These are phyloP conservation scores for Cosmia pyralina DNA, from an alignment of 2,888 invertebrate genomes.

Conservation along the genomic window DNA sequence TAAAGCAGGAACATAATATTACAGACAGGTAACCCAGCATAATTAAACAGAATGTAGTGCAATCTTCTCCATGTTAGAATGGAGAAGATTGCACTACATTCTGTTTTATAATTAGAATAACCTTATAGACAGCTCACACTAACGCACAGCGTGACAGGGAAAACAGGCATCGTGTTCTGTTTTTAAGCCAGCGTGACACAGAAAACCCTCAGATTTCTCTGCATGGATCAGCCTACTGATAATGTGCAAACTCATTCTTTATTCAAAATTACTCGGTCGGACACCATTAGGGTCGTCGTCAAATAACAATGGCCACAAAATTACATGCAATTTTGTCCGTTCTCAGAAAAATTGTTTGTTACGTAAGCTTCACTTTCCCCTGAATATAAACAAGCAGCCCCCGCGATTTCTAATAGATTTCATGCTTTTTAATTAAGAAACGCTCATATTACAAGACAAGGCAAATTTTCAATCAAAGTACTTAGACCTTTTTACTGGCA, in stretches of 20 bases:
- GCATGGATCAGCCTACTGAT: background rate
- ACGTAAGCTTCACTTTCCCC: slow-evolving; percentile 68
- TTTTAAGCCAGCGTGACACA: slow-evolving; percentile 9
- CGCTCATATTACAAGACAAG: slow-evolving; percentile 11
- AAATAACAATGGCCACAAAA: slow-evolving; percentile 58
- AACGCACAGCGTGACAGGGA: slow-evolving; percentile 18
- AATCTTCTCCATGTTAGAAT: too few species aligned
- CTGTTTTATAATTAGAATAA: slow-evolving; percentile 38
- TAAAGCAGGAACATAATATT: background rate
- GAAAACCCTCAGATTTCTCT: slow-evolving; percentile 4
- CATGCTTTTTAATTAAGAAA: slow-evolving; percentile 61
- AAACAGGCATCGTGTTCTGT: slow-evolving; percentile 28
- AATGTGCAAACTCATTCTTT: slow-evolving; percentile 9
- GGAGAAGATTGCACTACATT: slow-evolving; percentile 10
- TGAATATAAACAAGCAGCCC: slow-evolving; percentile 52
- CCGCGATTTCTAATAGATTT: slow-evolving; percentile 71
- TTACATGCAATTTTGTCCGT: slow-evolving; percentile 57
- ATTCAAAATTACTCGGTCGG: slow-evolving; percentile 6
- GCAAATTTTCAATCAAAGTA: slow-evolving; percentile 17
- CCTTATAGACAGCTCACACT: slow-evolving; percentile 20
- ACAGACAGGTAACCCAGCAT: background rate
- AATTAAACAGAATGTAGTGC: too few species aligned
- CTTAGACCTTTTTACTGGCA: slow-evolving; percentile 10
- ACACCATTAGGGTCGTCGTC: slow-evolving; percentile 37
- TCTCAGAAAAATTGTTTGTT: slow-evolving; percentile 53